A percentile compares a stretch with the other conserved stretches of the same genome.
Evolutionary conservation across 2,797 vertebrate genomes (phyloP).

Genomic region (Pipistrellus nathusii): DNA sequence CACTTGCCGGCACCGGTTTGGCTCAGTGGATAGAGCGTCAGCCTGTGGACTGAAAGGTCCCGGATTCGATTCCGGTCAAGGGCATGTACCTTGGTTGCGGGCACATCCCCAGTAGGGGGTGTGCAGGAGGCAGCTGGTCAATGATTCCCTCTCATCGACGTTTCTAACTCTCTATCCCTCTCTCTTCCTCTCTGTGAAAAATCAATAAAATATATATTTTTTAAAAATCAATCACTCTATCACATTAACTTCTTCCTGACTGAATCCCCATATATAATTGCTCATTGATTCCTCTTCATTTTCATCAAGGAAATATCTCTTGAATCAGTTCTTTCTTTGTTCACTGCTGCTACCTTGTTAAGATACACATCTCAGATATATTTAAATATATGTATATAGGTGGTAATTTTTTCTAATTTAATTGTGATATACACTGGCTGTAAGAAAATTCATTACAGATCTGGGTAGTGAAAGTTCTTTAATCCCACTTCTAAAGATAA

Average conservation of each 20-base stretch:
- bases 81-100: too few species aligned
- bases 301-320: slow-evolving; percentile 51
- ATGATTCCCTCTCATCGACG: too few species aligned
- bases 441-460: slow-evolving; percentile 32
- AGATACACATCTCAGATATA: neutral
- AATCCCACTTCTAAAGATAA: slow-evolving; percentile 41
- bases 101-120: too few species aligned
- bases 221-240: slow-evolving; percentile 6
- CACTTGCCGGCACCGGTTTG: neutral
- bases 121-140: too few species aligned
- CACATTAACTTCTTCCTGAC: slow-evolving; percentile 11
- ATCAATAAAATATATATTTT: too few species aligned
- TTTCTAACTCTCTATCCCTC: too few species aligned
- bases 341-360: neutral
- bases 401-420: slow-evolving; percentile 30
- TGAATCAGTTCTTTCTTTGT: slow-evolving; percentile 11
- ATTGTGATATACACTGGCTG: neutral
- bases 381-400: neutral
- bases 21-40: too few species aligned
- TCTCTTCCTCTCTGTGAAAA: too few species aligned
- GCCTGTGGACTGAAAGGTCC: too few species aligned
- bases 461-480: slow-evolving; percentile 21
- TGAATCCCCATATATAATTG: slow-evolving; percentile 37
- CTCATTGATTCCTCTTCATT: neutral
- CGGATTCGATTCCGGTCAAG: too few species aligned